Conservation (phyloP, 2,113 vertebrate genomes). For the Zosterops borbonicus region DNA sequence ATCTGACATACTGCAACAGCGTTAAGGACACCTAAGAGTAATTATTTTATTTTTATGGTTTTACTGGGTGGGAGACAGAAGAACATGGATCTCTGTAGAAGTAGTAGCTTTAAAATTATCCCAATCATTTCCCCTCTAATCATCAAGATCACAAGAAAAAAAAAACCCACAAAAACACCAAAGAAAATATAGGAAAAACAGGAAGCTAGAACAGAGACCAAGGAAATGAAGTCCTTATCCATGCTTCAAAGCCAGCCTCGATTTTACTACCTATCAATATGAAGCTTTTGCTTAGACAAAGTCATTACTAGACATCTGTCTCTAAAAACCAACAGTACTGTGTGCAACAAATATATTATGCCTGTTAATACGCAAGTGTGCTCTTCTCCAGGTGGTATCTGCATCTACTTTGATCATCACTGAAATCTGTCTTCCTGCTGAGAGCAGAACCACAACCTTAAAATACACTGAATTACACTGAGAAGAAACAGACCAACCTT, state of each 20-base stretch:
- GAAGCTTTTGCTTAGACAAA: neutral
- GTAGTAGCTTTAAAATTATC: neutral
- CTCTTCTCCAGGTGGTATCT: neutral
- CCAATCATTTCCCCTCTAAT: neutral
- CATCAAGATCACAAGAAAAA: neutral
- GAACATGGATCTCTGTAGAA: neutral
- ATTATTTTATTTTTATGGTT: neutral
- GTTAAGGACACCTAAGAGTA: neutral
- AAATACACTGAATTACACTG: neutral
- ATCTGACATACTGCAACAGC: constrained; percentile 11
- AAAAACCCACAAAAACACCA: neutral
- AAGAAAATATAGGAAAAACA: neutral
- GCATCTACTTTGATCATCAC: neutral
- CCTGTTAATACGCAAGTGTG: neutral
- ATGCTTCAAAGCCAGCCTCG: neutral
- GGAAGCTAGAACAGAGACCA: neutral
- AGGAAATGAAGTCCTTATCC: neutral
- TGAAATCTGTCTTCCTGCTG: neutral
- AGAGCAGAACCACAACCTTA: neutral
- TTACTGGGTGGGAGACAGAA: neutral
- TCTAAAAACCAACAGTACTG: neutral
- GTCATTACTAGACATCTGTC: neutral
- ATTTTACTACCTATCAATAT: neutral
- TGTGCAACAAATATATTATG: neutral
- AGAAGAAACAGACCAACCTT: neutral